Evolutionary conservation across 1,140 invertebrate species (phyloP), one percentile per base, ranked within the genome.

Genomic region (Drosophila ananassae): DNA sequence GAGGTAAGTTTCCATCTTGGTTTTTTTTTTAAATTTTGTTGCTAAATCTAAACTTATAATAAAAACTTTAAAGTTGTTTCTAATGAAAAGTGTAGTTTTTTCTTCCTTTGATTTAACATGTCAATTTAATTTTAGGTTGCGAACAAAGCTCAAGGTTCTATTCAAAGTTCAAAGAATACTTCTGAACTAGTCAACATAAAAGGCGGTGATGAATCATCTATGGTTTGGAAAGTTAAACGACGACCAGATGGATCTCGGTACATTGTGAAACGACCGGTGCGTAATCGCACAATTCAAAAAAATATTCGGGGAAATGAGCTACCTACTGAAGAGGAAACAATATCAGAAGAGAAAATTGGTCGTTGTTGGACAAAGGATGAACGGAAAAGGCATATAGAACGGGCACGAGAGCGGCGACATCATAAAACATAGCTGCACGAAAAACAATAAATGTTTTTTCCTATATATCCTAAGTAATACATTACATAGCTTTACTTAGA

Each of bases 281-380:
- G 95, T 37, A 96, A 94, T 24, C 95, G 95, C n/a, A 92, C 96
- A 34, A 47, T 83, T 25, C 64, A 77, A 4, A 91, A 78, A 46
- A 79, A 56, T 96, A 17, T 95, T 94, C 79, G 95, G 77, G 92
- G 95, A 32, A 94, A 94, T 58, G 95, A 96, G 1, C 92, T 96
- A 41, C 97, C 96, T n/a, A n/a, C n/a, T 1, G 96, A 97, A 85
- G 96, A 97, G 81, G 96, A 97, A 78, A 95, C 95, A 10, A 94
- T 96, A 89, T 96, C 96, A 13, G 96, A 97, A 83, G 92, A 97
- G 53, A 97, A 97, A 93, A 93, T 95, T 56, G 96, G 96, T 28
- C 93, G 95, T 37, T 97, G 96, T 90, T 97, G 96, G 96, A 95
- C 93, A 13, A 95, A 96, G 92, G 96, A 96, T 72, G 96, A 97